Conservation (phyloP, 2,113 vertebrate genomes). For the Hemichromis elongatus region DNA sequence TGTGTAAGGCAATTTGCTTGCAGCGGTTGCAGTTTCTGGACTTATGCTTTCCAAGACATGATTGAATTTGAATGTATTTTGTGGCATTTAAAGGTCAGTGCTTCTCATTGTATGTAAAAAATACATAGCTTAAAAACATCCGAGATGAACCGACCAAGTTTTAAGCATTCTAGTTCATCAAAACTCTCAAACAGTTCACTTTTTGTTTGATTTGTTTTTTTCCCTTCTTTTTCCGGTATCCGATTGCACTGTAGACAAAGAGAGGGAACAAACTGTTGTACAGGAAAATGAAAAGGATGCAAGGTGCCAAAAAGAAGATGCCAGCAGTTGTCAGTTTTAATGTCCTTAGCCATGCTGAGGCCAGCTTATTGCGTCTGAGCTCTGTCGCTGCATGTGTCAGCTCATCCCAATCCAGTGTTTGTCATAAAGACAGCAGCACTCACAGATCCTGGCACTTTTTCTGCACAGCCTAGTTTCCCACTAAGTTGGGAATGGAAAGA, state of each 20-base stretch:
- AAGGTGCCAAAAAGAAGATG: constrained; percentile 13
- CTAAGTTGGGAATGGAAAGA: neutral
- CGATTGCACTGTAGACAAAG: neutral
- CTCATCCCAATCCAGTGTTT: neutral
- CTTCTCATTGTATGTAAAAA: neutral
- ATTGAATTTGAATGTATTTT: constrained; percentile 24
- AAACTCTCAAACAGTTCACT: neutral
- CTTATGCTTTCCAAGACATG: constrained; percentile 20
- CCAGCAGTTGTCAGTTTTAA: constrained; percentile 19
- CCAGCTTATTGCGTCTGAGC: neutral
- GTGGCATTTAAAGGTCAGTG: constrained; percentile 33
- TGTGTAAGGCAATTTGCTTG: neutral
- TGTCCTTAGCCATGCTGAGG: constrained; percentile 24
- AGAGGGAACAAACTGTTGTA: neutral
- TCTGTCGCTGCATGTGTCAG: constrained; percentile 6
- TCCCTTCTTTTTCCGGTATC: neutral
- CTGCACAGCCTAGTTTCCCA: neutral
- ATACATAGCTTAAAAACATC: neutral
- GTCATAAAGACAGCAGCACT: neutral
- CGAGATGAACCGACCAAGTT: rapidly evolving
- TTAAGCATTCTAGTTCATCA: neutral
- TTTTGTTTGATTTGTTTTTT: neutral
- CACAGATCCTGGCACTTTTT: neutral
- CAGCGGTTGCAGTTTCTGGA: constrained; percentile 37
- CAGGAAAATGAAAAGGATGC: neutral